These are phyloP conservation scores for Baccha elongata DNA, from an alignment of 2,888 invertebrate species.

Conservation along the genomic window DNA sequence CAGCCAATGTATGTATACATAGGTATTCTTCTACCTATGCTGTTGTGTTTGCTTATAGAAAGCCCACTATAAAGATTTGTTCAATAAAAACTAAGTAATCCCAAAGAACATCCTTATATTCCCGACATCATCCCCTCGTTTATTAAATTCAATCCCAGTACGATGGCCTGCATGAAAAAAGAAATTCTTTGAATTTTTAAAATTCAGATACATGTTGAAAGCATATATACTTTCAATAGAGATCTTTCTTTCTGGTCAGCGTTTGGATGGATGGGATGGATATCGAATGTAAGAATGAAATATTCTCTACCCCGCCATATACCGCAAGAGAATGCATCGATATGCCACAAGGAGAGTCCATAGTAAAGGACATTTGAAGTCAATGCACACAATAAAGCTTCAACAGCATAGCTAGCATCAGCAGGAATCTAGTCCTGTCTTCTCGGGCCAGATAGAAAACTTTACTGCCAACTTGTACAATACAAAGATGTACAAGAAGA, in stretches of 20 bases:
- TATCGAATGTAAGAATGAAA: neutral
- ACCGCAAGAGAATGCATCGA: constrained; percentile 60
- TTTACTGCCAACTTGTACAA: constrained; percentile 6
- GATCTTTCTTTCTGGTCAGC: constrained; percentile 47
- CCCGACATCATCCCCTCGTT: neutral
- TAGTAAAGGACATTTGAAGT: constrained; percentile 65
- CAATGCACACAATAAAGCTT: constrained; percentile 67
- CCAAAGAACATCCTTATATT: constrained; percentile 9
- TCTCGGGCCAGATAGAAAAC: too few species aligned
- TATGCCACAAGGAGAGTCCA: constrained; percentile 53
- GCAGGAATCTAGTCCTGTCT: constrained; percentile 60
- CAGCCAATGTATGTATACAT: too few species aligned
- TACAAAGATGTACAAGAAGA: neutral
- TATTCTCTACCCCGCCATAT: neutral
- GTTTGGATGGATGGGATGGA: neutral
- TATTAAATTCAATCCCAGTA: constrained; percentile 63
- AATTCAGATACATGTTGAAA: constrained; percentile 64
- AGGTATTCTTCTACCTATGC: neutral
- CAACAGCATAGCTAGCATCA: constrained; percentile 28
- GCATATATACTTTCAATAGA: constrained; percentile 36
- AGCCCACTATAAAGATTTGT: constrained; percentile 29
- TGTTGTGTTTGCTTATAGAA: constrained; percentile 14
- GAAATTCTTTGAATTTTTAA: constrained; percentile 68
- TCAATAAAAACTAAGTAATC: constrained; percentile 24
- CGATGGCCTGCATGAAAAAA: constrained; percentile 22